Conservation (phyloP, 2,797 vertebrate species). For the Lithobates sylvaticus region DNA sequence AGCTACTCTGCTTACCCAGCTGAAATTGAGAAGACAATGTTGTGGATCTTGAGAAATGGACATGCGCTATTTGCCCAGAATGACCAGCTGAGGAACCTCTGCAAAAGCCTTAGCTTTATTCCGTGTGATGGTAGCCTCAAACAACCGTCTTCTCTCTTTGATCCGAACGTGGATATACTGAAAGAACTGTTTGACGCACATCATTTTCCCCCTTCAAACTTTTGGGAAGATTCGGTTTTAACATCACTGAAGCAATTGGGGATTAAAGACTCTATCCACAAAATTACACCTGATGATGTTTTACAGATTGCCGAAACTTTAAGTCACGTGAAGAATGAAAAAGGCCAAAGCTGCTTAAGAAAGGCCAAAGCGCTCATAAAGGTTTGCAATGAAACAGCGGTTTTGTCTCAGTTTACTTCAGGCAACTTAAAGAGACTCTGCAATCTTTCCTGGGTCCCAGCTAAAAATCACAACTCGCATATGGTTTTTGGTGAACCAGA, state of each 20-base stretch:
- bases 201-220: slow-evolving; percentile 77
- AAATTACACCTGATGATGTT: slow-evolving; percentile 74
- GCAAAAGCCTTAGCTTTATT: slow-evolving; percentile 67
- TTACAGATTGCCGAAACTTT: slow-evolving; percentile 70
- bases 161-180: slow-evolving; percentile 77
- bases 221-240: slow-evolving; percentile 71
- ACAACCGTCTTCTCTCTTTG: slow-evolving; percentile 67
- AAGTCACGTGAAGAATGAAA: background rate
- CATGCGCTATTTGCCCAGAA: slow-evolving; percentile 78
- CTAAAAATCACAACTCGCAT: slow-evolving; percentile 51
- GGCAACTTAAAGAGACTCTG: slow-evolving; percentile 68
- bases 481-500: slow-evolving; percentile 71
- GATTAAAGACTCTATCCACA: slow-evolving; percentile 73
- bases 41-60: slow-evolving; percentile 82
- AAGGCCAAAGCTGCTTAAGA: slow-evolving; percentile 52
- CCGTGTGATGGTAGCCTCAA: background rate
- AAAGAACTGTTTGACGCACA: slow-evolving; percentile 76
- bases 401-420: slow-evolving; percentile 73
- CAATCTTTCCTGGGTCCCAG: slow-evolving; percentile 77
- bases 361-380: slow-evolving; percentile 75
- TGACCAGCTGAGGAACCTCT: slow-evolving; percentile 68
- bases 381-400: slow-evolving; percentile 74
- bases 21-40: slow-evolving; percentile 76
- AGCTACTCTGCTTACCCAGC: slow-evolving; percentile 57
- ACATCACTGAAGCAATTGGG: slow-evolving; percentile 77